A percentile compares a stretch with the other conserved stretches of the same genome.
Evolutionary conservation across 2,888 invertebrate species (phyloP).

Genomic region (Sesamia inferens): DNA sequence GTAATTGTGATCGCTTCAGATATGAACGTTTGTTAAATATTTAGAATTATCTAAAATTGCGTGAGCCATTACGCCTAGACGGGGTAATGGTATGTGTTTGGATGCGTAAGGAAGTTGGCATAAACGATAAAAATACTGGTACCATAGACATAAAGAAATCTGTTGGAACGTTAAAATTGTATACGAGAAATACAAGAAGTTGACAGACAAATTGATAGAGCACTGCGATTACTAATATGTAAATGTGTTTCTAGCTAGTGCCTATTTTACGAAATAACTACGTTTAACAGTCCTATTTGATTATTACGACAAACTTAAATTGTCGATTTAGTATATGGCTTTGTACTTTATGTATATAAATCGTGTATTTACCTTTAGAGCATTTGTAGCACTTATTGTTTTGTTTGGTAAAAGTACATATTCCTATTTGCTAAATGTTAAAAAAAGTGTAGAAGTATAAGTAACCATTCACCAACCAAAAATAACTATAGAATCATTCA

Average conservation of each 20-base stretch:
- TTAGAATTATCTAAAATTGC: slow-evolving; percentile 19
- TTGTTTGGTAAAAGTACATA: not conserved
- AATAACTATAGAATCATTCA: not conserved
- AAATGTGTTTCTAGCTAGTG: slow-evolving; percentile 29
- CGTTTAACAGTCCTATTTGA: slow-evolving; percentile 31
- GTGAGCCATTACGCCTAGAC: slow-evolving; percentile 48
- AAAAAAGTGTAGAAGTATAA: no score
- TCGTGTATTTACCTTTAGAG: slow-evolving; percentile 22
- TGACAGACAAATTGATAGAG: slow-evolving; percentile 19
- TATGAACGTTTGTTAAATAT: slow-evolving; percentile 15
- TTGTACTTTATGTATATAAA: slow-evolving; percentile 17
- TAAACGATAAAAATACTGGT: slow-evolving; percentile 39
- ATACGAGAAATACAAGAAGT: slow-evolving; percentile 25
- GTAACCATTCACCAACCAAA: no score
- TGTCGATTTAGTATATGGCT: slow-evolving; percentile 15
- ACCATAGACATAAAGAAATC: slow-evolving; percentile 47
- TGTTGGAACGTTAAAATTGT: slow-evolving; percentile 41
- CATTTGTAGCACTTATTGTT: slow-evolving; percentile 26
- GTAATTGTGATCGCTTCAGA: not conserved
- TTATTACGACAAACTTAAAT: slow-evolving; percentile 22
- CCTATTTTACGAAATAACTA: slow-evolving; percentile 36
- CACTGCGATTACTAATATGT: slow-evolving; percentile 24
- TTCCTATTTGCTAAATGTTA: not conserved
- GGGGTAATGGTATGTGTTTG: slow-evolving; percentile 45
- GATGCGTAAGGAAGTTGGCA: slow-evolving; percentile 62